These are phyloP conservation scores for Melanargia galathea DNA, from an alignment of 2,888 invertebrate species.

Conservation along the genomic window DNA sequence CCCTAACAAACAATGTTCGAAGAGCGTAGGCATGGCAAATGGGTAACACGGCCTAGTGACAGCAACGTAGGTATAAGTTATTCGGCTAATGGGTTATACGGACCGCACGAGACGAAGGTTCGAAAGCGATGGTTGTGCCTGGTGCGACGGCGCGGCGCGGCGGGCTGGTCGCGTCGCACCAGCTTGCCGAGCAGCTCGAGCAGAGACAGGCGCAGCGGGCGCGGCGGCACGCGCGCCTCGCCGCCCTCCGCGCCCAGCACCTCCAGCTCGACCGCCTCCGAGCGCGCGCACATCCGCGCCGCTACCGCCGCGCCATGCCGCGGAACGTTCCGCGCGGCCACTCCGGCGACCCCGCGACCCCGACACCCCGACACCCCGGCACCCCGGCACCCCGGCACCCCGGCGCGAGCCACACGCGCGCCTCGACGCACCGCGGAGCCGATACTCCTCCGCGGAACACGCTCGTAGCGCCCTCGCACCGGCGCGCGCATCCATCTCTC, in stretches of 20 bases:
- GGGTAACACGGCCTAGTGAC: neutral
- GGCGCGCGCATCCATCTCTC: conserved; percentile 46
- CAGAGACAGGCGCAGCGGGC: conserved; percentile 86
- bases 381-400: conserved; percentile 57
- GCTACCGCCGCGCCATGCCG: conserved; percentile 87
- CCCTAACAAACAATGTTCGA: neutral
- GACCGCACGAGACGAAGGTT: conserved; percentile 78
- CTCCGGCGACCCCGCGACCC: conserved; percentile 42
- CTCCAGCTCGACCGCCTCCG: conserved; percentile 90
- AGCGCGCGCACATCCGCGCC: conserved; percentile 90
- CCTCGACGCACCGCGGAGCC: conserved; percentile 54
- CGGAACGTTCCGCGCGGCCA: conserved; percentile 81
- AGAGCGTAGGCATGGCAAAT: neutral
- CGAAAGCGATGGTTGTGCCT: conserved; percentile 82
- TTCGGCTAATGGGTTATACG: too few relatives aligned
- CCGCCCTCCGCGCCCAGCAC: conserved; percentile 90
- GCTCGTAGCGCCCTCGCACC: conserved; percentile 43
- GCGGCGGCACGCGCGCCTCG: conserved; percentile 87
- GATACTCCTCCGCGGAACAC: conserved; percentile 48
- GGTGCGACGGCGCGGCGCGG: conserved; percentile 69
- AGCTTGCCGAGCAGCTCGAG: conserved; percentile 85
- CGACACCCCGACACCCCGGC: conserved; percentile 55
- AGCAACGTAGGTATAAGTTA: neutral
- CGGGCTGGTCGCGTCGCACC: conserved; percentile 79
- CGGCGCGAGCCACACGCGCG: conserved; percentile 49